Evolutionary conservation across 2,888 invertebrate genomes (phyloP), one percentile per base, ranked within the genome.

Genomic region (Cryptocheilus praepositus): DNA sequence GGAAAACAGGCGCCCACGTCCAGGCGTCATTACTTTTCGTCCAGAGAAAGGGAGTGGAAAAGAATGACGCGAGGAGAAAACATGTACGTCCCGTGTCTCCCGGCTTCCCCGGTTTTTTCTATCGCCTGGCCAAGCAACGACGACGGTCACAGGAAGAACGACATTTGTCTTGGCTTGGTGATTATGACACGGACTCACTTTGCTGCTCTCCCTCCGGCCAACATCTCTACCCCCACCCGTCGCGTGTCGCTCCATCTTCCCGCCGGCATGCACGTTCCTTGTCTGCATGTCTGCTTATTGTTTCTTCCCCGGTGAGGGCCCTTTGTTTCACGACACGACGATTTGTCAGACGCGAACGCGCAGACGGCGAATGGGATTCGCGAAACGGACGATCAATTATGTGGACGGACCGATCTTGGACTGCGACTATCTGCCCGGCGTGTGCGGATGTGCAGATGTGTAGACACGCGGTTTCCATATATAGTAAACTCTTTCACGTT

Each of bases 151-250:
- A 64, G 63, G 64, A 71, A 71, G 60, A 58, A 54, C 63, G 69
- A 74, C 71, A 73, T 73, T 81, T 67, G 73, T 76, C 76, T 73
- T 64, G 66, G 21, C 69, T 73, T 64, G 66, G 21, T 67, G 77
- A 76, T 76, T 76, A 76, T 62, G 64, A 76, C 70, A 64, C 49
- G 60, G 36, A 49, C n/a, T 36, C 36, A 11, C 36, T 36, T 25
- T 25, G 25, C 25, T 25, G 3, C 3, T 11, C 36, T 5, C n/a
- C 22, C 53, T 53, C 21, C 21, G n/a, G 22, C 25, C 22, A 25
- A 61, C 36, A n/a, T n/a, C n/a, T n/a, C n/a, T n/a, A n/a, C n/a
- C n/a, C n/a, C n/a, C n/a, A n/a, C n/a, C n/a, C n/a, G n/a, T n/a
- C n/a, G n/a, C n/a, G n/a, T n/a, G n/a, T n/a, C n/a, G n/a, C 18